phyloP scores from a whole-genome alignment of 2,113 vertebrate genomes.

The Morone saxatilis region DNA sequence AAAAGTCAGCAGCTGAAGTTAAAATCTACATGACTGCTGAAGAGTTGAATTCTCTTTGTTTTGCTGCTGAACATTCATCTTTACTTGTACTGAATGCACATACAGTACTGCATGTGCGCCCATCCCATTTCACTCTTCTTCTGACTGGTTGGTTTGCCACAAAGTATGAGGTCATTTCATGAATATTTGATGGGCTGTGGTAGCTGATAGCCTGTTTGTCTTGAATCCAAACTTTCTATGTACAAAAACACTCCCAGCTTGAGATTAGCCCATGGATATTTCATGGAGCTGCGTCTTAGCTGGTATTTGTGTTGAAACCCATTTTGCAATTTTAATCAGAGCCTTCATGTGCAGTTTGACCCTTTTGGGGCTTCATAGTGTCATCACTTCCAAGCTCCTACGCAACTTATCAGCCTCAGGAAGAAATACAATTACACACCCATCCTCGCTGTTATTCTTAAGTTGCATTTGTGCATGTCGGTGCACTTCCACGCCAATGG shows the following conservation, averaged over 20 bases:
- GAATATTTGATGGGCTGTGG: conserved; percentile 64
- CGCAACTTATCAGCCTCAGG: background rate
- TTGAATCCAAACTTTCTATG: conserved; percentile 53
- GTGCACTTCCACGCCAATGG: background rate
- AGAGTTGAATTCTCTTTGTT: background rate
- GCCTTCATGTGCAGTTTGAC: background rate
- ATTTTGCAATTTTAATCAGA: conserved; percentile 46
- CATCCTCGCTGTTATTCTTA: background rate
- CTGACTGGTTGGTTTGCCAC: conserved; percentile 27
- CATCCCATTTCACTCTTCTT: conserved; percentile 31
- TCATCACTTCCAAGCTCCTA: conserved; percentile 10
- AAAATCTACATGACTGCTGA: background rate
- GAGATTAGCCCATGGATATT: conserved; percentile 44
- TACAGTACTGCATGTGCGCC: background rate
- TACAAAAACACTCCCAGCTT: conserved; percentile 35
- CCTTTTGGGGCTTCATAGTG: background rate
- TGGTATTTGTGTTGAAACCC: conserved; percentile 21
- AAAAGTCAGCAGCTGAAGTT: background rate
- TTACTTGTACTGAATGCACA: background rate
- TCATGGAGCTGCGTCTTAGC: conserved; percentile 19
- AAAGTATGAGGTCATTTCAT: conserved; percentile 72
- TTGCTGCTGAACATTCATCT: background rate
- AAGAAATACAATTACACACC: conserved; percentile 6
- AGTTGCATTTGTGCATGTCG: background rate
- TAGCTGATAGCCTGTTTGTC: conserved; percentile 63